Conservation (phyloP, 2,113 vertebrate genomes). For the Corynorhinus townsendii region DNA sequence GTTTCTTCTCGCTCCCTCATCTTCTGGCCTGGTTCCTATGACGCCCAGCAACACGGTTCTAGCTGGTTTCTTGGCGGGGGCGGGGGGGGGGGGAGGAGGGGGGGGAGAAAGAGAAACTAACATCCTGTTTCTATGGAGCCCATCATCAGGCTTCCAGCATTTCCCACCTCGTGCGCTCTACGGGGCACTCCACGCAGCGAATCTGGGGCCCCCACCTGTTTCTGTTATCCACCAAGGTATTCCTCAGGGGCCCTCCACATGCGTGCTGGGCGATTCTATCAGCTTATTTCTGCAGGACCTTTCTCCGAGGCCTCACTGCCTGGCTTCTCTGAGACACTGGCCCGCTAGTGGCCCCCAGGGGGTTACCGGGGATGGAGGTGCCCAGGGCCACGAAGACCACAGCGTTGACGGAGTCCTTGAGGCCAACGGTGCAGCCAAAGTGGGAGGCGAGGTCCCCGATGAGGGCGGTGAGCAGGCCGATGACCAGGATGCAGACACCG, state of each 20-base stretch:
- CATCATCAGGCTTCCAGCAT: neutral
- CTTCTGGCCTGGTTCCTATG: neutral
- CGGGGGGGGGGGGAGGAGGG: neutral
- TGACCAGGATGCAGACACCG: slow-evolving; percentile 86
- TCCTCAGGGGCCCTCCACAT: neutral
- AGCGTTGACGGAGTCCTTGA: slow-evolving; percentile 91
- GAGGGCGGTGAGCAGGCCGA: slow-evolving; percentile 90
- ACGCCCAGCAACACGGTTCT: neutral
- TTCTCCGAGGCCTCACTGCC: neutral
- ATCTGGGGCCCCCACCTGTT: accelerated
- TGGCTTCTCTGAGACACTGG: neutral
- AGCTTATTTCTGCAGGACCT: neutral
- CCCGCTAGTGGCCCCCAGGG: neutral
- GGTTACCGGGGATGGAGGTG: slow-evolving; percentile 91
- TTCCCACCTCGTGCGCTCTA: neutral
- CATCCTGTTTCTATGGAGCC: neutral
- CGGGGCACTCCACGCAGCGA: neutral
- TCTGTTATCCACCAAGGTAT: accelerated
- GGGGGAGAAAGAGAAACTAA: neutral
- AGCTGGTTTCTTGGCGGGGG: neutral
- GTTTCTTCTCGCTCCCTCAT: neutral
- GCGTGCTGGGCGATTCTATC: neutral
- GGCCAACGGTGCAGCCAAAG: slow-evolving; percentile 93
- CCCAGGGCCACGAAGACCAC: slow-evolving; percentile 94
- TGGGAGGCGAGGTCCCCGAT: slow-evolving; percentile 93